Evolutionary conservation across 2,113 vertebrate genomes (phyloP).

Genomic region (Rallus limicola): DNA sequence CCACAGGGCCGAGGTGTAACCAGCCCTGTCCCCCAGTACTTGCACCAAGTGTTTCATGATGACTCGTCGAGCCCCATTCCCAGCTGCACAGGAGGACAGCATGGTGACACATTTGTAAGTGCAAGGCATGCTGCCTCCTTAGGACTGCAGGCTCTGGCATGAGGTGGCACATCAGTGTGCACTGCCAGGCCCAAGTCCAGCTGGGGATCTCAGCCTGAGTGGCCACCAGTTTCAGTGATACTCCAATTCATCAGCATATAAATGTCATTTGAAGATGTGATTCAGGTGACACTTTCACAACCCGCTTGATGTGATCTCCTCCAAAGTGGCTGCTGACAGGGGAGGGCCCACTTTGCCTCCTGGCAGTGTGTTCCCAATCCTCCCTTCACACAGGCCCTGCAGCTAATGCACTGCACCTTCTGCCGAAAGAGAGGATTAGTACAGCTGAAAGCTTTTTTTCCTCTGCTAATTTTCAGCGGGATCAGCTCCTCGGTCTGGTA

Average conservation of each 20-base stretch:
- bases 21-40: neutral
- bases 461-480: neutral
- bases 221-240: neutral
- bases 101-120: too few species aligned
- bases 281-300: neutral
- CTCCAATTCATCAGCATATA: neutral
- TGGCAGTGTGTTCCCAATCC: neutral
- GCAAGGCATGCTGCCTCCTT: neutral
- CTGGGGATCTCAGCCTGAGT: neutral
- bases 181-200: neutral
- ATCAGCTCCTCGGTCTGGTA: neutral
- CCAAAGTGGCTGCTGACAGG: neutral
- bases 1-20: neutral
- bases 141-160: neutral
- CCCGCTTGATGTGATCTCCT: neutral
- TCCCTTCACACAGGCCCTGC: neutral
- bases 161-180: neutral
- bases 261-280: neutral
- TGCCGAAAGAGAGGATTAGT: neutral
- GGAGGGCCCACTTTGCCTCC: neutral
- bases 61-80: rapidly evolving
- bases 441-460: neutral
- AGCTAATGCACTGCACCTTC: neutral
- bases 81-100: neutral
- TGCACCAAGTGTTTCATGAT: rapidly evolving